phyloP scores from a whole-genome alignment of 2,113 vertebrate genomes.

The Gymnobelideus leadbeateri region DNA sequence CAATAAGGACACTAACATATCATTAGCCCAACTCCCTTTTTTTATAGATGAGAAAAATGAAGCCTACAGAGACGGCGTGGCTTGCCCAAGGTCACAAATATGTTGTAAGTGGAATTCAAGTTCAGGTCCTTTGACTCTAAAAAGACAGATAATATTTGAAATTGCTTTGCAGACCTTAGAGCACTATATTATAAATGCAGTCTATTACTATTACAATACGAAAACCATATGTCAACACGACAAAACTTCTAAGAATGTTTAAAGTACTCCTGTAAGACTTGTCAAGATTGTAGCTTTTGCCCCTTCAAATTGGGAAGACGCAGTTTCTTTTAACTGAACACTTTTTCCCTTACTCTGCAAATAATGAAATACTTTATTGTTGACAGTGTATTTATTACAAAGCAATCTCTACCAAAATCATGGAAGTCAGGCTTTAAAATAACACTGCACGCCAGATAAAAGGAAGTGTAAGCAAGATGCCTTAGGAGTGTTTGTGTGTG shows the following conservation, averaged over 20 bases:
- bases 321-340: background rate
- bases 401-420: background rate
- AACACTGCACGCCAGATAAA: background rate
- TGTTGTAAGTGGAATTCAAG: no score
- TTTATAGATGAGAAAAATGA: background rate
- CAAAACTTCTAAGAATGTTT: no score
- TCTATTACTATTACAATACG: no score
- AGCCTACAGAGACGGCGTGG: background rate
- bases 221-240: no score
- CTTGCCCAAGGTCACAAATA: background rate
- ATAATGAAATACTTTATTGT: constrained; percentile 13
- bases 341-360: background rate
- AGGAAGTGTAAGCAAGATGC: no score
- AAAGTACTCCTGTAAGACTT: no score
- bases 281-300: no score
- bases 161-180: no score
- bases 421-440: constrained; percentile 2
- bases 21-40: background rate
- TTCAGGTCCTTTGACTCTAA: no score
- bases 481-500: no score
- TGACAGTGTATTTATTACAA: constrained; percentile 2
- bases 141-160: no score
- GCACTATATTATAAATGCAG: no score
- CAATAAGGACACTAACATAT: background rate
- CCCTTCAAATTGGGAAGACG: background rate